These are phyloP conservation scores for Cylloceria caligata DNA, from an alignment of 2,888 invertebrate genomes.

Conservation along the genomic window DNA sequence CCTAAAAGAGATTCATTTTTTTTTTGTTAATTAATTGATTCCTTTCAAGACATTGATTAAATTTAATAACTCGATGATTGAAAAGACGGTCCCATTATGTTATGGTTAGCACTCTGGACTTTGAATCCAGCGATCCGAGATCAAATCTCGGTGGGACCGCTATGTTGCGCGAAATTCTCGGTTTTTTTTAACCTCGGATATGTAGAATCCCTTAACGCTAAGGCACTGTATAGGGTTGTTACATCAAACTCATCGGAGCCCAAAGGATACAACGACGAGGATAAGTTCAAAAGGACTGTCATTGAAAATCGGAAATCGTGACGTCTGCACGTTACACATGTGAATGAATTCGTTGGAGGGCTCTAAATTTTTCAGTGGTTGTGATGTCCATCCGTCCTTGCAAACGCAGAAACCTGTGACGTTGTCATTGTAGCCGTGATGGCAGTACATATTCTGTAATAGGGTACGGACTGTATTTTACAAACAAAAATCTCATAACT, in stretches of 20 bases:
- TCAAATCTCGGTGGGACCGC: slow-evolving; percentile 91
- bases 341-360: slow-evolving; percentile 82
- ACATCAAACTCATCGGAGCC: not conserved
- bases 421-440: slow-evolving; percentile 81
- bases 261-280: slow-evolving; percentile 68
- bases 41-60: not conserved
- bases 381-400: slow-evolving; percentile 83
- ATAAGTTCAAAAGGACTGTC: slow-evolving; percentile 60
- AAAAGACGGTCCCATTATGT: slow-evolving; percentile 89
- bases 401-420: slow-evolving; percentile 83
- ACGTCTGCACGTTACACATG: slow-evolving; percentile 83
- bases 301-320: slow-evolving; percentile 65
- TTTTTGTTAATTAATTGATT: slow-evolving; percentile 9
- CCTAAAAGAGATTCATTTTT: slow-evolving; percentile 87
- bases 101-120: slow-evolving; percentile 93
- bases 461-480: not conserved
- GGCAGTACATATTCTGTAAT: slow-evolving; percentile 80
- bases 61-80: not conserved
- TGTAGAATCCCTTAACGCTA: not conserved
- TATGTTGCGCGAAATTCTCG: not conserved
- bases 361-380: slow-evolving; percentile 78
- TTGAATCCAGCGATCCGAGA: slow-evolving; percentile 92
- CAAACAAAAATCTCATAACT: not conserved
- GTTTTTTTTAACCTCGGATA: not conserved
- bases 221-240: not conserved